phyloP scores from a whole-genome alignment of 1,140 invertebrate genomes.

The Aricia agestis region DNA sequence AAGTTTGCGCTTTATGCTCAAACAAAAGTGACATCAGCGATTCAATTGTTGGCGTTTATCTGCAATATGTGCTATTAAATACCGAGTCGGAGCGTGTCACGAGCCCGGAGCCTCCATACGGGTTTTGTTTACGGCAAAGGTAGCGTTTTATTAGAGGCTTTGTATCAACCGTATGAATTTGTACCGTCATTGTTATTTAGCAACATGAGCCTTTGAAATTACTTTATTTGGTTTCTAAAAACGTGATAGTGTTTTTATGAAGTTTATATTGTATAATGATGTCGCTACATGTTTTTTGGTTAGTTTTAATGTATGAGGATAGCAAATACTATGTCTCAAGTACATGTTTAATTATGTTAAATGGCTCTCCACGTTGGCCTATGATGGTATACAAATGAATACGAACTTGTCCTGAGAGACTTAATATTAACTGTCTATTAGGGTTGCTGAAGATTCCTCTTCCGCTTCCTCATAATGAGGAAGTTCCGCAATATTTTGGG shows the following conservation, averaged over 20 bases:
- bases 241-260: neutral
- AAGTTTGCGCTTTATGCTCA: constrained; percentile 15
- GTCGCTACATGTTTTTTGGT: no score
- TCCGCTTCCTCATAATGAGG: no score
- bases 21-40: constrained; percentile 25
- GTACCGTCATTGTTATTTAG: neutral
- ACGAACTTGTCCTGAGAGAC: no score
- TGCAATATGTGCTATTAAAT: constrained; percentile 29
- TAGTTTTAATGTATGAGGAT: no score
- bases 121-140: neutral
- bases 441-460: no score
- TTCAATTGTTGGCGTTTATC: constrained; percentile 27
- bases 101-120: neutral
- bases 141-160: constrained; percentile 2
- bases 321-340: no score
- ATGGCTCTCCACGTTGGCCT: no score
- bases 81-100: constrained; percentile 18
- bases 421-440: no score
- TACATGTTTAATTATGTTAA: no score
- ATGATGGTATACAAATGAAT: no score
- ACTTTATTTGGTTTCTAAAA: neutral
- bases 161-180: neutral
- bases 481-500: no score
- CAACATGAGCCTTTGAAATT: neutral
- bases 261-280: no score